phyloP scores from a whole-genome alignment of 1,140 invertebrate species.

The Leptestheria dahalacensis region DNA sequence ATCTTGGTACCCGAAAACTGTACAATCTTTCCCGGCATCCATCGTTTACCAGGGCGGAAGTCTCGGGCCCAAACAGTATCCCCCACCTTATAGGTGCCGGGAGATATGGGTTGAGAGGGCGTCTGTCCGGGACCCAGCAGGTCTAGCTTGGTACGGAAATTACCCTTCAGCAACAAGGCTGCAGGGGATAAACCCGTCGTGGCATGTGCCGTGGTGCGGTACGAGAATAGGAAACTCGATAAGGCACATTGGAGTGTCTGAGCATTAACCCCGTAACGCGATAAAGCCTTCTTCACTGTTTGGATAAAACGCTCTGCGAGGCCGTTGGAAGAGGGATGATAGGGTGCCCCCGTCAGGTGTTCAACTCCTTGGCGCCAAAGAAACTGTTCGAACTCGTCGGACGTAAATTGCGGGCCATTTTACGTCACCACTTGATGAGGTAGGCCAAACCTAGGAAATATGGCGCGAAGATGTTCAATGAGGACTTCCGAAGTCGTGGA shows the following conservation, averaged over 20 bases:
- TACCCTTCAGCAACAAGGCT: constrained; percentile 12
- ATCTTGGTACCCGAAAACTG: background rate
- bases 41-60: background rate
- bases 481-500: constrained; percentile 18
- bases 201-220: constrained; percentile 18
- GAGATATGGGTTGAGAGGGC: background rate
- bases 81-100: no score
- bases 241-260: background rate
- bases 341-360: constrained; percentile 18
- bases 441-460: constrained; percentile 28
- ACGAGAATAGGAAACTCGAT: constrained; percentile 16
- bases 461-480: constrained; percentile 21
- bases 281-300: constrained; percentile 10
- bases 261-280: background rate
- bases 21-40: background rate
- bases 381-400: constrained; percentile 29
- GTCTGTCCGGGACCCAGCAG: constrained; percentile 13
- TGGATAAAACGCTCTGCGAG: constrained; percentile 12
- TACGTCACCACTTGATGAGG: constrained; percentile 30
- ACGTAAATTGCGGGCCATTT: constrained; percentile 30
- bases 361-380: constrained; percentile 26
- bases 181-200: constrained; percentile 18
- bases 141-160: constrained; percentile 13
- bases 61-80: background rate
- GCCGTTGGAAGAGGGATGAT: constrained; percentile 15